These are phyloP conservation scores for Arvicanthis niloticus DNA, from an alignment of 2,113 vertebrate genomes.

Conservation along the genomic window DNA sequence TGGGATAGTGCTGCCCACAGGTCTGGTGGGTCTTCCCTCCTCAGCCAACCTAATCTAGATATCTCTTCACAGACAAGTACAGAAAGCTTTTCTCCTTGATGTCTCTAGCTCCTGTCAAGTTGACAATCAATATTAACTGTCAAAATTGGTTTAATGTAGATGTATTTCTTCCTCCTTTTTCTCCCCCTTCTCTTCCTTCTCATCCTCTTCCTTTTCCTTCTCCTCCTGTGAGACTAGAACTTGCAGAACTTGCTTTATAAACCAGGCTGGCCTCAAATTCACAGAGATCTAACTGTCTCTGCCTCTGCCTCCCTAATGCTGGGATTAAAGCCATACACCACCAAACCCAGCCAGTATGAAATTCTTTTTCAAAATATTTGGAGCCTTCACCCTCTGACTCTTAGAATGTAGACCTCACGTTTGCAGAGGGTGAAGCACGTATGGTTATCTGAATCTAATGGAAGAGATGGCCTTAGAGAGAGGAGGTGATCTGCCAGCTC, in stretches of 20 bases:
- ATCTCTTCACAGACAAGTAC: not conserved
- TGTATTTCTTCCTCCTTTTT: not conserved
- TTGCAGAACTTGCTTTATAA: not conserved
- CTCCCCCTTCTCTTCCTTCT: no score
- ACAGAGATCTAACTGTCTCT: not conserved
- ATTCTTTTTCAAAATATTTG: not conserved
- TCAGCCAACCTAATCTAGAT: not conserved
- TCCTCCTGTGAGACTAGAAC: not conserved
- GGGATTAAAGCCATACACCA: not conserved
- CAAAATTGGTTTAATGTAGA: not conserved
- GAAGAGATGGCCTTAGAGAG: not conserved
- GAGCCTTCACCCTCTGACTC: not conserved
- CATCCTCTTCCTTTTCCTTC: not conserved
- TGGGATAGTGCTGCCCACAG: not conserved
- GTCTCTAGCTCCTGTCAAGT: not conserved
- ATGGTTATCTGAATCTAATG: not conserved
- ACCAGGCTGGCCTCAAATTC: not conserved
- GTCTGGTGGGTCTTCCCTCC: not conserved
- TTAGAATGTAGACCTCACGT: not conserved
- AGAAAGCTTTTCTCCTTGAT: not conserved
- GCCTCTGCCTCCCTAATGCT: not conserved
- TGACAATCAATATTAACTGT: not conserved
- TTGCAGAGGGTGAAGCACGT: rapidly evolving
- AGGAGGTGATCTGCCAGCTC: not conserved
- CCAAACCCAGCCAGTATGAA: not conserved